phyloP scores from a whole-genome alignment of 2,113 vertebrate genomes.

The Lamprologus callipterus region DNA sequence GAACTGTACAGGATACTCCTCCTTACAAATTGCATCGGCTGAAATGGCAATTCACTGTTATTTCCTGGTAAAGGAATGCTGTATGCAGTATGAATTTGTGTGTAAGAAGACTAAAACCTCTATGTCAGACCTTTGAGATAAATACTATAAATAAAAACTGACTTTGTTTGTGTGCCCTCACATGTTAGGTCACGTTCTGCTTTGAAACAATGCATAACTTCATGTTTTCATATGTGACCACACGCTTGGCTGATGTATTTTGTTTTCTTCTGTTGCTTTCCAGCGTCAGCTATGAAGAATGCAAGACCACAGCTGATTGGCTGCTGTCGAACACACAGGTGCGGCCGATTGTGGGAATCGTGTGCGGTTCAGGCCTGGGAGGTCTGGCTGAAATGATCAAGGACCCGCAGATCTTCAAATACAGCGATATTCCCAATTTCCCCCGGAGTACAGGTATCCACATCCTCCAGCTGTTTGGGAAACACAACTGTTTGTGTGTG shows the following conservation, averaged over 20 bases:
- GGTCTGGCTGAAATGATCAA: conserved; percentile 74
- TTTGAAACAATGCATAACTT: neutral
- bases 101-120: accelerated
- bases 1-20: neutral
- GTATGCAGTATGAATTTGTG: neutral
- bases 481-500: neutral
- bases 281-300: conserved; percentile 74
- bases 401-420: conserved; percentile 70
- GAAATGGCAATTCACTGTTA: neutral
- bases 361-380: conserved; percentile 85
- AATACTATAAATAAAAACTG: neutral
- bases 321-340: conserved; percentile 65
- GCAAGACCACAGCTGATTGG: conserved; percentile 74
- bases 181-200: accelerated
- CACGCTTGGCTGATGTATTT: neutral
- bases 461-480: neutral
- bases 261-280: neutral
- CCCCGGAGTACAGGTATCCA: conserved; percentile 72
- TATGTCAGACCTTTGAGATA: neutral
- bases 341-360: conserved; percentile 77
- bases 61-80: neutral
- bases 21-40: neutral
- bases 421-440: conserved; percentile 83
- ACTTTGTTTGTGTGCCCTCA: neutral
- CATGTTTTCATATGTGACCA: neutral